These are phyloP conservation scores for Mimas tiliae DNA, from an alignment of 2,888 invertebrate genomes.

Conservation along the genomic window DNA sequence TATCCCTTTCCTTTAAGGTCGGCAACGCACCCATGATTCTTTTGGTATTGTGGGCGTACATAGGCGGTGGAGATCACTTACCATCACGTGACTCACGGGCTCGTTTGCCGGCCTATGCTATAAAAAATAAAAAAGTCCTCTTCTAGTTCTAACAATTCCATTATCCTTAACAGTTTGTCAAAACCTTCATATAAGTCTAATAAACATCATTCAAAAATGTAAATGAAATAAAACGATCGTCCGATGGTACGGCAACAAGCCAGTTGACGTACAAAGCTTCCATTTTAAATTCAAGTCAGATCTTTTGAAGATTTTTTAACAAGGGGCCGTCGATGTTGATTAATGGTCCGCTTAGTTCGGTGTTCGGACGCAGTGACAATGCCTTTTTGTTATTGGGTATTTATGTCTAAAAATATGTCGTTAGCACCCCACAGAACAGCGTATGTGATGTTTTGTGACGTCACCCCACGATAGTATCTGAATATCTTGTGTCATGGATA, in stretches of 20 bases:
- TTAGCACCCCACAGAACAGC: too few relatives aligned
- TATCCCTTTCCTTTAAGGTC: too few relatives aligned
- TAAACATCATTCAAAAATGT: not conserved
- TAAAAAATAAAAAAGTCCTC: too few relatives aligned
- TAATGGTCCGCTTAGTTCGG: conserved; percentile 1
- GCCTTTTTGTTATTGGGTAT: not conserved
- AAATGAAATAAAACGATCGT: not conserved
- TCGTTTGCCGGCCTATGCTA: too few relatives aligned
- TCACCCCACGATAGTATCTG: too few relatives aligned
- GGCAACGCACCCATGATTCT: too few relatives aligned
- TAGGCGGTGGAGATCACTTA: too few relatives aligned
- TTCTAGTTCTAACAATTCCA: too few relatives aligned
- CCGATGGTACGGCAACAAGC: not conserved
- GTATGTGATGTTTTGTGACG: too few relatives aligned
- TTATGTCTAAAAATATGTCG: not conserved
- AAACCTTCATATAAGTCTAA: not conserved
- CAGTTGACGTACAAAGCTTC: conserved; percentile 10
- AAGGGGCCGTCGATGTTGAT: conserved; percentile 8
- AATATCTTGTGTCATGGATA: too few relatives aligned
- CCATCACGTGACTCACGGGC: too few relatives aligned
- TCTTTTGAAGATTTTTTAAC: conserved; percentile 24
- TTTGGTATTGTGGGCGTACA: too few relatives aligned
- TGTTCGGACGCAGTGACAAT: not conserved
- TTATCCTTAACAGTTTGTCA: not conserved
- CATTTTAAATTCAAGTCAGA: conserved; percentile 17